phyloP scores from a whole-genome alignment of 1,140 invertebrate genomes.

The Augochlora pura region DNA sequence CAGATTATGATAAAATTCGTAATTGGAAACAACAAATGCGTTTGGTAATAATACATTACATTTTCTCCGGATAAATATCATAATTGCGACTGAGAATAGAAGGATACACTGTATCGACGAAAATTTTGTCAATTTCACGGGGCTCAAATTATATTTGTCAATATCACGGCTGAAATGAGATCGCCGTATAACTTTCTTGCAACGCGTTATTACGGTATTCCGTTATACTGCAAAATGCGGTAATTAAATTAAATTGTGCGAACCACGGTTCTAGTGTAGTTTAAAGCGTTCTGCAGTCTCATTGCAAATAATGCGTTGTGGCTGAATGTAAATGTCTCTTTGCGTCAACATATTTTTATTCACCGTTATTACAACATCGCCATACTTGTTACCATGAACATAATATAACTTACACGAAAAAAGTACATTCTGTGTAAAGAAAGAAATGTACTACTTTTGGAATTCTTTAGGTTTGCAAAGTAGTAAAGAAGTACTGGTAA shows the following conservation, averaged over 20 bases:
- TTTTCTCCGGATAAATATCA: constrained; percentile 17
- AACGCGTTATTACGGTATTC: constrained; percentile 16
- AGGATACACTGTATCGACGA: constrained; percentile 19
- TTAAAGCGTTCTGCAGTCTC: constrained; percentile 11
- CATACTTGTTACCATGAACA: no score
- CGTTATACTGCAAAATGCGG: constrained; percentile 25
- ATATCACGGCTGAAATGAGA: constrained; percentile 32
- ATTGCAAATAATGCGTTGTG: background rate
- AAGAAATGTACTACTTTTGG: no score
- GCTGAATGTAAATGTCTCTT: background rate
- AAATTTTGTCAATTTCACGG: constrained; percentile 42
- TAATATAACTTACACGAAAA: no score
- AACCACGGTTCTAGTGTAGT: background rate
- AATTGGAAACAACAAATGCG: background rate
- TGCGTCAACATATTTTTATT: background rate
- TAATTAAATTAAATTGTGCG: constrained; percentile 42
- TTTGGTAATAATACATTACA: background rate
- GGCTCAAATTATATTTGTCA: constrained; percentile 35
- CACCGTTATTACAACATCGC: background rate
- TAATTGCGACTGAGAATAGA: background rate
- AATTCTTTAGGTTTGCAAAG: no score
- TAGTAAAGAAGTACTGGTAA: no score
- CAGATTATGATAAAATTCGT: background rate
- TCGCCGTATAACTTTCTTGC: constrained; percentile 29
- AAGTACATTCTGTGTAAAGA: no score